Conservation (phyloP, 2,888 invertebrate species). For the Phymatocera aterrima region DNA sequence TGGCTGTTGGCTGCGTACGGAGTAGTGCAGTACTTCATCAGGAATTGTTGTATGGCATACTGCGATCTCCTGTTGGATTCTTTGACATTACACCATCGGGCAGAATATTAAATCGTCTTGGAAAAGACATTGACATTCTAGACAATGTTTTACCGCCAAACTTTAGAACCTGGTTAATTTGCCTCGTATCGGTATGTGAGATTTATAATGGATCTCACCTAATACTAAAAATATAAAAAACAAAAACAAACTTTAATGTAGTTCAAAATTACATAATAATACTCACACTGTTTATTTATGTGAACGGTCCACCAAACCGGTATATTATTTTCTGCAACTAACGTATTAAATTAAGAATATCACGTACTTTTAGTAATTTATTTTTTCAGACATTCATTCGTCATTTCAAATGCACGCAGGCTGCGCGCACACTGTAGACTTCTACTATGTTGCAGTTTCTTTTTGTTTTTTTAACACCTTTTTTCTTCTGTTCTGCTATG, state of each 20-base stretch:
- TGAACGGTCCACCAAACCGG: slow-evolving; percentile 62
- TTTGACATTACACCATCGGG: slow-evolving; percentile 89
- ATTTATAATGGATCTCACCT: slow-evolving; percentile 55
- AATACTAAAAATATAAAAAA: slow-evolving; percentile 44
- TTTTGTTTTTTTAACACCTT: too few species aligned
- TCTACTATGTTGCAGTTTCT: too few species aligned
- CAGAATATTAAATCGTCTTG: slow-evolving; percentile 87
- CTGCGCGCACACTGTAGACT: slow-evolving; percentile 42
- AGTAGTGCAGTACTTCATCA: slow-evolving; percentile 79
- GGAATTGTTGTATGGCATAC: slow-evolving; percentile 80
- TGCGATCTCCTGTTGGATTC: slow-evolving; percentile 84
- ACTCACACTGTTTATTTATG: slow-evolving; percentile 29
- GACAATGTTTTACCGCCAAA: slow-evolving; percentile 85
- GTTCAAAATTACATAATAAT: slow-evolving; percentile 27
- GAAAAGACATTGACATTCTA: slow-evolving; percentile 85
- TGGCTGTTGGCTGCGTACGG: slow-evolving; percentile 70
- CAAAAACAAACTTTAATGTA: slow-evolving; percentile 35
- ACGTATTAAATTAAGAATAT: background rate
- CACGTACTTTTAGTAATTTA: background rate
- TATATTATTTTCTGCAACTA: slow-evolving; percentile 30
- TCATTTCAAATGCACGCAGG: background rate
- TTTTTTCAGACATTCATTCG: background rate
- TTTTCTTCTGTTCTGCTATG: too few species aligned
- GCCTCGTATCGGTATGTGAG: slow-evolving; percentile 71
- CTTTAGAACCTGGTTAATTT: slow-evolving; percentile 81